Conservation (phyloP, 2,113 vertebrate genomes). For the Chloebia gouldiae region DNA sequence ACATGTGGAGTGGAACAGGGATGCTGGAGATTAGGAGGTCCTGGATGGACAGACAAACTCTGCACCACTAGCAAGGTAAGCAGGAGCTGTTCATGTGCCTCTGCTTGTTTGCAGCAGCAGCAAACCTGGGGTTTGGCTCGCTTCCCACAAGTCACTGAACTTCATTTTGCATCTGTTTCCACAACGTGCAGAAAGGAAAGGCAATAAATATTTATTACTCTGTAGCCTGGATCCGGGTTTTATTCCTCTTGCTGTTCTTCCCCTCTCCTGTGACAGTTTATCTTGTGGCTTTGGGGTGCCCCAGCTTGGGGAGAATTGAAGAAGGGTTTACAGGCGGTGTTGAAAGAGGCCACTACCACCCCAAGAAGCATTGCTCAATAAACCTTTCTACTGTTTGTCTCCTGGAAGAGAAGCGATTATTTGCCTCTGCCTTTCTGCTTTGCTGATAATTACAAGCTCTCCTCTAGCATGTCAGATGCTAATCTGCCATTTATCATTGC, state of each 20-base stretch:
- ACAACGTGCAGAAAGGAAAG: background rate
- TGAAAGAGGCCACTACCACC: background rate
- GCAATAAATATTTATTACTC: slow-evolving; percentile 38
- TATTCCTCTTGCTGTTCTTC: background rate
- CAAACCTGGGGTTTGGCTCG: background rate
- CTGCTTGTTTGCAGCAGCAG: background rate
- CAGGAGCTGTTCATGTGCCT: background rate
- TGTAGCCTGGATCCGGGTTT: background rate
- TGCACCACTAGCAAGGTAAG: background rate
- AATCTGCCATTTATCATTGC: background rate
- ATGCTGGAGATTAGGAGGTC: background rate
- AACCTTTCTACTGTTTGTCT: background rate
- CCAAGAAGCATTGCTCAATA: background rate
- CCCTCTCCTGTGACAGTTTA: background rate
- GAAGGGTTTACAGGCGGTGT: background rate
- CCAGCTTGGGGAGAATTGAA: background rate
- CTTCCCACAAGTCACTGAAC: background rate
- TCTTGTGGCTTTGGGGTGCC: background rate
- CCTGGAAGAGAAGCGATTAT: background rate
- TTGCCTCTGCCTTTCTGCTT: background rate
- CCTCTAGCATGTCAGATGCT: background rate
- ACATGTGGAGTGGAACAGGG: background rate
- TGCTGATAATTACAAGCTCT: background rate
- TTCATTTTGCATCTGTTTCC: background rate
- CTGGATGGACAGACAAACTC: background rate